Evolutionary conservation across 2,888 invertebrate genomes (phyloP), one percentile per base, ranked within the genome.

Genomic region (Drosophila anceps): DNA sequence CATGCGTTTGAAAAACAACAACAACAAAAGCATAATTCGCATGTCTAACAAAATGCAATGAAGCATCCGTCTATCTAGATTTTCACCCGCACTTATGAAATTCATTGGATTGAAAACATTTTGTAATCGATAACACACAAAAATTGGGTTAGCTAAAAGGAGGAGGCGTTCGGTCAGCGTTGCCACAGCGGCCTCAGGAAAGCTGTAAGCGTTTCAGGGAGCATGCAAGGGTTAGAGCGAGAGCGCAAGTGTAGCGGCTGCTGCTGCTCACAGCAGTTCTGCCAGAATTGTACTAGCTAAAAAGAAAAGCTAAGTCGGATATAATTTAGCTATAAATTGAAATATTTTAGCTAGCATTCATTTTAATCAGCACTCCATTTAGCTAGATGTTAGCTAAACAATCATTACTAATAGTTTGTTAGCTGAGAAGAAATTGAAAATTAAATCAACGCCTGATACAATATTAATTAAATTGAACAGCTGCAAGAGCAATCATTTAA

Each of bases 81-180:
- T 53, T 60, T 63, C 20, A 55, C 66, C 55, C 51, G 62, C 69
- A 44, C 35, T 69, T 64, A 61, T 44, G 71, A 80, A 80, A 76
- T 67, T 70, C 70, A 73, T 58, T 60, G 76, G 69, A 79, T 69
- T 73, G 73, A 71, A 88, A 86, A 81, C 63, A 81, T 70, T 58
- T 57, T 20, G 43, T 33, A 75, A 71, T 71, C 80, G 62, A 72
- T 62, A 78, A 64, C 54, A 46, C 15, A 33, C 37, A 43, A 62
- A 78, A 59, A 59, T 44, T 50, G 13, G 64, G 51, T 24, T 41
- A 73, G 24, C 31, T 33, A 33, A 48, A 35, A 54, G 53, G 18
- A 35, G 10, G 44, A 31, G 61, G 37, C 6, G n/a, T n/a, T n/a
- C 37, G 12, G 10, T 15, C 1, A 18, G 37, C 48, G 59, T 60